phyloP scores from a whole-genome alignment of 2,113 vertebrate genomes.

The Apus apus region DNA sequence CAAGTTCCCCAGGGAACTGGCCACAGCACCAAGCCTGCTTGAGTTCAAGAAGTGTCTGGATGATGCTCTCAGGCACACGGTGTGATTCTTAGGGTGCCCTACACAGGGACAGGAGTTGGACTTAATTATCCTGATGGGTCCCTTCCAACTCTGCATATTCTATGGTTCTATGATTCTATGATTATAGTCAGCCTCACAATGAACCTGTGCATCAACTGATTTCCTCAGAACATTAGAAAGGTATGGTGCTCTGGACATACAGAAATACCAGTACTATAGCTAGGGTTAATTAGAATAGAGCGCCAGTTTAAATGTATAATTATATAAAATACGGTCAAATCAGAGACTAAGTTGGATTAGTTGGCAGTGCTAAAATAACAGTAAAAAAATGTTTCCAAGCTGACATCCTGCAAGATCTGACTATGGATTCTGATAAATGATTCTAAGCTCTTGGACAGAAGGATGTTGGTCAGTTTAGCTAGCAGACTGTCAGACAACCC shows the following conservation, averaged over 20 bases:
- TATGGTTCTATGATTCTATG: too few relatives aligned
- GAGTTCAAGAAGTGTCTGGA: too few relatives aligned
- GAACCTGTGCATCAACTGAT: background rate
- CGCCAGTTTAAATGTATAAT: background rate
- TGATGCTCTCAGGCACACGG: too few relatives aligned
- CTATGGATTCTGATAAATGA: background rate
- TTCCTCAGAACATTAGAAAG: background rate
- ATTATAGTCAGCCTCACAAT: background rate
- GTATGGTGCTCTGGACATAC: background rate
- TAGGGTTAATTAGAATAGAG: background rate
- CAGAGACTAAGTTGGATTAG: background rate
- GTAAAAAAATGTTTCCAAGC: background rate
- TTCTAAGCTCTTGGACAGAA: background rate
- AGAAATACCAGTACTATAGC: background rate
- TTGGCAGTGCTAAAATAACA: background rate
- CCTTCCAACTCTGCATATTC: too few relatives aligned
- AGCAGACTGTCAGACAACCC: background rate
- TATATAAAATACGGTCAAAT: background rate
- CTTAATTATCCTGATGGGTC: too few relatives aligned
- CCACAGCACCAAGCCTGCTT: too few relatives aligned
- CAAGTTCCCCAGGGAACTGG: too few relatives aligned
- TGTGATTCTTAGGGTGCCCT: too few relatives aligned
- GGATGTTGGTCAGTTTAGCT: background rate
- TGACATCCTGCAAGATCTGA: background rate
- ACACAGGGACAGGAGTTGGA: too few relatives aligned